A percentile compares a stretch with the other conserved stretches of the same genome.
Evolutionary conservation across 2,113 vertebrate genomes (phyloP).

Genomic region (Puntigrus tetrazona): DNA sequence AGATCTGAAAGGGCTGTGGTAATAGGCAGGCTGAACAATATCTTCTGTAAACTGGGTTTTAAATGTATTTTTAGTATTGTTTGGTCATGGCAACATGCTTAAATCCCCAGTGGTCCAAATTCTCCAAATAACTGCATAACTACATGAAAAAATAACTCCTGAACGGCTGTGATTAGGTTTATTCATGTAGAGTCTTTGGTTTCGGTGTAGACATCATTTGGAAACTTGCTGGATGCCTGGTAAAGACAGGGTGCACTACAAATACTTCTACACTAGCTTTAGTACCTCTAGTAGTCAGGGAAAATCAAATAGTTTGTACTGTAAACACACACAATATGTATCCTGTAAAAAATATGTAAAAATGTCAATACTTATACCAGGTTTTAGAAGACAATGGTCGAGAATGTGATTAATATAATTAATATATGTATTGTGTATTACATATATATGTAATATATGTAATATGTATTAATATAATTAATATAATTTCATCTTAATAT

Average conservation of each 20-base stretch:
- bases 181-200: not conserved
- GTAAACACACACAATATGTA: not conserved
- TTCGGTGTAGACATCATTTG: not conserved
- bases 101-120: not conserved
- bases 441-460: too few relatives aligned
- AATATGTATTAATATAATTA: too few relatives aligned
- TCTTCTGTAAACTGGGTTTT: not conserved
- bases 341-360: not conserved
- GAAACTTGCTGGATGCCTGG: not conserved
- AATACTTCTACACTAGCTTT: not conserved
- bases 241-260: not conserved
- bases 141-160: too few relatives aligned
- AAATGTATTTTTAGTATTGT: not conserved
- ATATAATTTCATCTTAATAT: too few relatives aligned
- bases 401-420: not conserved
- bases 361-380: not conserved
- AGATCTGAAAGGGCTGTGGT: not conserved
- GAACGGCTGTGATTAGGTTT: not conserved
- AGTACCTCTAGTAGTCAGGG: not conserved
- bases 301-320: slow-evolving; percentile 2
- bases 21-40: not conserved
- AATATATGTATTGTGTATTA: too few relatives aligned
- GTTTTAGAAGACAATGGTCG: not conserved
- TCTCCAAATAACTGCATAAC: not conserved
- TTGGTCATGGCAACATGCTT: not conserved